Conservation (phyloP, 2,113 vertebrate species). For the Hypocryptadius cinnamomeus region DNA sequence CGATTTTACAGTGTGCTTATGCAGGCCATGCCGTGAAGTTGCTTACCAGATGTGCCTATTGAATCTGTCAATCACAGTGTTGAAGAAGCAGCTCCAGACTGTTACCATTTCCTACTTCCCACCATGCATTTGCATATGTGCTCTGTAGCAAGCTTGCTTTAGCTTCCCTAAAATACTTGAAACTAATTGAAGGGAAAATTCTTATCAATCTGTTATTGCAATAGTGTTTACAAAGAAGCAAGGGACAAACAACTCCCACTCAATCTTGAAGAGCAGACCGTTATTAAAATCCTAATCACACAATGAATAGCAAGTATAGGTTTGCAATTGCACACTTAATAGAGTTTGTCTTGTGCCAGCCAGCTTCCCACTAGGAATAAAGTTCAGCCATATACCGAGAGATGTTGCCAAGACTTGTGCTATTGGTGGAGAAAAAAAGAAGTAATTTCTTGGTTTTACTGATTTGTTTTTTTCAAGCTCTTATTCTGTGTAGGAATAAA, state of each 20-base stretch:
- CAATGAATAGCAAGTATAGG: not conserved
- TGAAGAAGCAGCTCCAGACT: not conserved
- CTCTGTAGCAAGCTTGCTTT: not conserved
- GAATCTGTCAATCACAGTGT: not conserved
- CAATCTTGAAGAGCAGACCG: not conserved
- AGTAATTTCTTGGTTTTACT: not conserved
- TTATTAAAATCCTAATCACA: not conserved
- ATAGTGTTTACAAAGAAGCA: not conserved
- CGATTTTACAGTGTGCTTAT: slow-evolving; percentile 22
- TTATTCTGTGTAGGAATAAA: not conserved
- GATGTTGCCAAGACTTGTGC: not conserved
- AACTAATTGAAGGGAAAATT: not conserved
- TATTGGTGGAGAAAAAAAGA: not conserved
- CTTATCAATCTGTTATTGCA: not conserved
- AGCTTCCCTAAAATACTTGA: not conserved
- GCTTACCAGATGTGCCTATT: slow-evolving; percentile 61
- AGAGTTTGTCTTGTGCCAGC: not conserved
- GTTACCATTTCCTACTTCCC: not conserved
- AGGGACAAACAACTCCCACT: not conserved
- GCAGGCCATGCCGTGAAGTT: slow-evolving; percentile 25
- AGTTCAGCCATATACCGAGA: not conserved
- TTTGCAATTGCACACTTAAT: not conserved
- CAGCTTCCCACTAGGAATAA: not conserved
- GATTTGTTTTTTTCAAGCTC: not conserved
- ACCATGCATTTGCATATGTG: not conserved